Percentiles rank a stretch among this genome's conserved stretches.
phyloP scores from a whole-genome alignment of 2,888 invertebrate genomes.

The Drosophila acutilabella region DNA sequence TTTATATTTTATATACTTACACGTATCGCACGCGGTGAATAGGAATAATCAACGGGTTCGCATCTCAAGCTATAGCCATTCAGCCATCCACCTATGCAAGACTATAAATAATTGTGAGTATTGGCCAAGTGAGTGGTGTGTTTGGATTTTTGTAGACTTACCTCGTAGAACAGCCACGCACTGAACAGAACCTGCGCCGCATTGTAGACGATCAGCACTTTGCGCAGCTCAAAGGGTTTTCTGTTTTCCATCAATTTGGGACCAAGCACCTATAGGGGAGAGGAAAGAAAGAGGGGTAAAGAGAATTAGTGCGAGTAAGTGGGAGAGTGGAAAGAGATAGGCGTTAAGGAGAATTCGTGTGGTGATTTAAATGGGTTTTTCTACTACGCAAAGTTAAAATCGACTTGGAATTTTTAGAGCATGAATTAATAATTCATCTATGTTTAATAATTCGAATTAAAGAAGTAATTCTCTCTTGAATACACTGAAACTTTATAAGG shows the following conservation, averaged over 20 bases:
- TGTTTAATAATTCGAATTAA: too few relatives aligned
- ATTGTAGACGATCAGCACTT: constrained; percentile 93
- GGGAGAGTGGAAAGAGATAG: background rate
- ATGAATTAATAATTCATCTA: too few relatives aligned
- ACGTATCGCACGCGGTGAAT: constrained; percentile 88
- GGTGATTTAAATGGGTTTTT: background rate
- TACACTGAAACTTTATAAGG: too few relatives aligned
- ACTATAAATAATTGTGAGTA: constrained; percentile 81
- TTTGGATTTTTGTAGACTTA: constrained; percentile 76
- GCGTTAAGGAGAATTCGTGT: background rate
- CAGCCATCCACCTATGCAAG: constrained; percentile 89
- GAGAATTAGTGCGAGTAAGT: too few relatives aligned
- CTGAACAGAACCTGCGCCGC: constrained; percentile 89
- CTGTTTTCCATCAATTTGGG: constrained; percentile 94
- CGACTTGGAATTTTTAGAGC: too few relatives aligned
- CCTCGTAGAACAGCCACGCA: constrained; percentile 86
- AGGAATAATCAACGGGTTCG: constrained; percentile 93
- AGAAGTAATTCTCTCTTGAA: too few relatives aligned
- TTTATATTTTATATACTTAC: constrained; percentile 85
- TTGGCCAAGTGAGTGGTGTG: background rate
- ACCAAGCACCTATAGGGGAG: constrained; percentile 87
- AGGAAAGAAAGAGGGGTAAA: background rate
- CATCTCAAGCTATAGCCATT: constrained; percentile 90
- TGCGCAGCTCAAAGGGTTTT: constrained; percentile 91
- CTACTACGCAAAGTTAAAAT: too few relatives aligned